Conservation (phyloP, 2,888 invertebrate genomes). For the Tridacna crocea region DNA sequence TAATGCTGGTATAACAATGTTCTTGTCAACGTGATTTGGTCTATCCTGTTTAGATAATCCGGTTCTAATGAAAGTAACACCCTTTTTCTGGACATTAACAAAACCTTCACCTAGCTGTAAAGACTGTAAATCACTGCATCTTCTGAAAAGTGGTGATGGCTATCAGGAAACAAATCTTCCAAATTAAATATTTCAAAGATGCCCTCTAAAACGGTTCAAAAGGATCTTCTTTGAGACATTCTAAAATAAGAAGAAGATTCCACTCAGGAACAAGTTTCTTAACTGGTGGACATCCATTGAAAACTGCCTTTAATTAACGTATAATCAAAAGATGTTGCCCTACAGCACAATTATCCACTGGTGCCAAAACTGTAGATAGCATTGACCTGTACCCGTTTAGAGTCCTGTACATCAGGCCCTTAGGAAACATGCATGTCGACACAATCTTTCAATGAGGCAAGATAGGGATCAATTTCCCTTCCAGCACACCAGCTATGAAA, state of each 20-base stretch:
- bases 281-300: constrained; percentile 45
- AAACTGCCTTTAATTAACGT: constrained; percentile 29
- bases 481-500: constrained; percentile 49
- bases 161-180: too few relatives aligned
- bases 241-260: too few relatives aligned
- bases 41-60: constrained; percentile 43
- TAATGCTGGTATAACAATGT: constrained; percentile 36
- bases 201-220: constrained; percentile 36
- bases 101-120: constrained; percentile 29
- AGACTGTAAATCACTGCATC: too few relatives aligned
- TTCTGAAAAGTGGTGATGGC: too few relatives aligned
- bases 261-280: constrained; percentile 38
- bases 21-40: constrained; percentile 29
- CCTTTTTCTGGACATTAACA: constrained; percentile 42
- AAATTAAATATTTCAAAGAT: constrained; percentile 25
- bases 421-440: constrained; percentile 20
- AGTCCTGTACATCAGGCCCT: constrained; percentile 31
- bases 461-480: constrained; percentile 43
- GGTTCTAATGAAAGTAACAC: constrained; percentile 37
- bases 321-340: constrained; percentile 40
- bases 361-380: constrained; percentile 28
- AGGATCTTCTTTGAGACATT: constrained; percentile 32
- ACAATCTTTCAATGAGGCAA: constrained; percentile 26
- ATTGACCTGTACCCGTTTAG: constrained; percentile 29
- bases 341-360: constrained; percentile 24